Conservation (phyloP, 2,113 vertebrate species). For the Puffinus mauretanicus region DNA sequence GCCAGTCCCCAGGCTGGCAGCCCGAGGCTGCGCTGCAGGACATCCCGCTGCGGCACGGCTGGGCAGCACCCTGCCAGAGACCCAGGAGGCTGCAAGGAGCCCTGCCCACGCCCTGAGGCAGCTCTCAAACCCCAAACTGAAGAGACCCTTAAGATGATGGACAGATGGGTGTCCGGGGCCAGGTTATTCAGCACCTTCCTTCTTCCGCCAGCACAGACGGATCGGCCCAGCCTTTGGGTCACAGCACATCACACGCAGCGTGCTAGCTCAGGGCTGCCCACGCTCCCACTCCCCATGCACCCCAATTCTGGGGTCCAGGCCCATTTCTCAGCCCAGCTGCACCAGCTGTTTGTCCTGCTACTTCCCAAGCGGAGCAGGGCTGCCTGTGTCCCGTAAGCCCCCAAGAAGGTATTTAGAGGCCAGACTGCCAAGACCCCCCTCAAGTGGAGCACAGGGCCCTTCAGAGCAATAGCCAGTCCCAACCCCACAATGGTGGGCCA, state of each 20-base stretch:
- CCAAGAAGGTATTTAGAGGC: background rate
- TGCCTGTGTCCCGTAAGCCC: background rate
- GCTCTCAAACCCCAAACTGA: background rate
- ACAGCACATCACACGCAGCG: background rate
- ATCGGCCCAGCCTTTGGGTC: background rate
- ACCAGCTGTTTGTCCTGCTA: background rate
- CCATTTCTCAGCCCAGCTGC: background rate
- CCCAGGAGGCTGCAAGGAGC: background rate
- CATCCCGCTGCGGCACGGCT: fast-evolving
- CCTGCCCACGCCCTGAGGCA: fast-evolving
- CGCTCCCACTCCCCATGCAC: background rate
- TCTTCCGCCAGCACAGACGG: background rate
- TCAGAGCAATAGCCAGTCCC: background rate
- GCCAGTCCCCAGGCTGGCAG: background rate
- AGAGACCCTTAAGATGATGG: background rate
- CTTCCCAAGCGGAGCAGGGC: background rate
- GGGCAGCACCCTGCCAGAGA: background rate
- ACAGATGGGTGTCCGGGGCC: no score
- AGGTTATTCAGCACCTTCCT: background rate
- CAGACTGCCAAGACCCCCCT: background rate
- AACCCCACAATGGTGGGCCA: fast-evolving
- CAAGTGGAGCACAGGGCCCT: fast-evolving
- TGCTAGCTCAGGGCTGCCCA: background rate
- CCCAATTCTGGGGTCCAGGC: background rate
- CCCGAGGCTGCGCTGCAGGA: fast-evolving